Percentiles rank a stretch among this genome's conserved stretches.
Evolutionary conservation across 2,113 vertebrate genomes (phyloP).

Genomic region (Notarius lentiginosus): DNA sequence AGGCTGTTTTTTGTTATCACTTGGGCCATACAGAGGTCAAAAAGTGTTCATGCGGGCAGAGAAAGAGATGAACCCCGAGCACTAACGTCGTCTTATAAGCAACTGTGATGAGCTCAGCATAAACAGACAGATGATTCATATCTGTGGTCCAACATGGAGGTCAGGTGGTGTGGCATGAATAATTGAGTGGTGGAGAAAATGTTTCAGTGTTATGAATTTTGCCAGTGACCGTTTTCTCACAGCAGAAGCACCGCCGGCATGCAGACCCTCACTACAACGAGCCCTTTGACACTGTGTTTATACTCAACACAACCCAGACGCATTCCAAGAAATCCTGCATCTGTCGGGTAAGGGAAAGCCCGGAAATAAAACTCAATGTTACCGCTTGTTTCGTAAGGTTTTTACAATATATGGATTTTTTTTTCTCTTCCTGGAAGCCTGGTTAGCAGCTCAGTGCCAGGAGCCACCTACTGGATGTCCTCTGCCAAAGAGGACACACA

Average conservation of each 20-base stretch:
- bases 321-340: conserved; percentile 42
- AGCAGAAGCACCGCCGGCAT: conserved; percentile 8
- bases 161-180: conserved; percentile 9
- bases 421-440: conserved; percentile 31
- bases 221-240: conserved; percentile 26
- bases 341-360: conserved; percentile 33
- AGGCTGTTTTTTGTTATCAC: conserved; percentile 44
- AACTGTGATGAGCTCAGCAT: conserved; percentile 38
- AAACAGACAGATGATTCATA: conserved; percentile 45
- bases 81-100: neutral
- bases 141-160: conserved; percentile 17
- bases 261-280: conserved; percentile 25
- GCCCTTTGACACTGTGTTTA: conserved; percentile 41
- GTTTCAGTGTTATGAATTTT: conserved; percentile 31
- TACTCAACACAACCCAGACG: conserved; percentile 23
- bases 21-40: conserved; percentile 47
- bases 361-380: conserved; percentile 9
- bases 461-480: neutral
- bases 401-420: neutral
- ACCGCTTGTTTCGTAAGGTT: conserved; percentile 21
- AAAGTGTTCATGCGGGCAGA: conserved; percentile 34
- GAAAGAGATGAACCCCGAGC: conserved; percentile 10
- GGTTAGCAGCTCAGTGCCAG: conserved; percentile 4
- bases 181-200: conserved; percentile 29
- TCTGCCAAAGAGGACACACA: conserved; percentile 46